These are phyloP conservation scores for Rhincodon typus DNA, from an alignment of 2,797 vertebrate species.

Conservation along the genomic window DNA sequence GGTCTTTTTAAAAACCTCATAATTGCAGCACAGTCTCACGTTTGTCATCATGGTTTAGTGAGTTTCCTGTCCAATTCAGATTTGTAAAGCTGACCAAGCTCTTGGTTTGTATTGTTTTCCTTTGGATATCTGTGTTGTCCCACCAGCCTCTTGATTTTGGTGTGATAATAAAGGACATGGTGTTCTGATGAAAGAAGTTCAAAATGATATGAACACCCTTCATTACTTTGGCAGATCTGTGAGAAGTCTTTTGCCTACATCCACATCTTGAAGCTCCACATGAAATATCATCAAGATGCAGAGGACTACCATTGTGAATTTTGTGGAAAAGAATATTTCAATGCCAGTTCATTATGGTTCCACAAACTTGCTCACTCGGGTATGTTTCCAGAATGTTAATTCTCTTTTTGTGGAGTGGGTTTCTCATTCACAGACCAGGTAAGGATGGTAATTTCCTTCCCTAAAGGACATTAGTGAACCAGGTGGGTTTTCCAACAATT, in stretches of 20 bases:
- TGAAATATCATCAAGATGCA: not conserved
- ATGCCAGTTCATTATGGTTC: not conserved
- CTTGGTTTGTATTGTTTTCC: not conserved
- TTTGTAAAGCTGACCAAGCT: not conserved
- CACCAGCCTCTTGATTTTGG: not conserved
- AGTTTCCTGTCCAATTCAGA: not conserved
- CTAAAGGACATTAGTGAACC: too few relatives aligned
- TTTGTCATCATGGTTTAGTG: not conserved
- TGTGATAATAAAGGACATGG: too few relatives aligned
- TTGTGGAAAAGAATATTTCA: not conserved
- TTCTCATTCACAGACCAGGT: not conserved
- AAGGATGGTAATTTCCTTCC: too few relatives aligned
- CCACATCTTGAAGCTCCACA: not conserved
- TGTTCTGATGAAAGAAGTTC: too few relatives aligned
- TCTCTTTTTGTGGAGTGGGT: not conserved
- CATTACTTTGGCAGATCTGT: slow-evolving; percentile 22
- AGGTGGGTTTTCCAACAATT: too few relatives aligned
- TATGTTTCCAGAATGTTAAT: not conserved
- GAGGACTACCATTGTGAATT: not conserved
- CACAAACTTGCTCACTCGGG: not conserved
- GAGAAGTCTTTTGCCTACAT: not conserved
- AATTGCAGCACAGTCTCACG: not conserved
- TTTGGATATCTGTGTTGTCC: not conserved
- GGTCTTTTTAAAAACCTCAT: not conserved
- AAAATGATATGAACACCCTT: not conserved